A percentile compares a stretch with the other conserved stretches of the same genome.
phyloP scores from a whole-genome alignment of 2,113 vertebrate species.

The Tragelaphus scriptus region DNA sequence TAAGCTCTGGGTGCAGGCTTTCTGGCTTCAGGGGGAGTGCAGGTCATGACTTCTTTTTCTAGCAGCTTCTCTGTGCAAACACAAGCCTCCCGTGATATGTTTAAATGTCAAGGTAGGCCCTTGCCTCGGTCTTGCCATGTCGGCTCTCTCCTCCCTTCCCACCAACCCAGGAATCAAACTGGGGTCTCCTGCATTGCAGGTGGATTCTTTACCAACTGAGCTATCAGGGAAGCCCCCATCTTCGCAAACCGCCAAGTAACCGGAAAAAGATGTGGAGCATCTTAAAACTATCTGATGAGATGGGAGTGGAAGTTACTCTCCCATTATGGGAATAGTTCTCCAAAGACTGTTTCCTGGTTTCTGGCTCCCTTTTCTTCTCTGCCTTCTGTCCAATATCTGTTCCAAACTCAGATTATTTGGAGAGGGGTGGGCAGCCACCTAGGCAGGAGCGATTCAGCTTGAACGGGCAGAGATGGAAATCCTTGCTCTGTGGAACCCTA shows the following conservation, averaged over 20 bases:
- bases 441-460: background rate
- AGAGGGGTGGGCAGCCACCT: background rate
- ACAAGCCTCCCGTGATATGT: background rate
- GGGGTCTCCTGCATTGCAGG: background rate
- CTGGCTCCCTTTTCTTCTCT: background rate
- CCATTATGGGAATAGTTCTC: background rate
- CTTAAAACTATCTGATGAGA: background rate
- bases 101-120: background rate
- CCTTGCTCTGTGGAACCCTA: background rate
- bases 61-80: background rate
- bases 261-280: background rate
- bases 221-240: background rate
- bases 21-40: background rate
- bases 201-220: background rate
- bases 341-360: background rate
- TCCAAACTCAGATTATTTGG: background rate
- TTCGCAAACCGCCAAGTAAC: background rate
- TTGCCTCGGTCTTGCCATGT: background rate
- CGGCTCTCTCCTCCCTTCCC: fast-evolving
- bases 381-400: background rate
- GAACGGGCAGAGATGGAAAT: background rate
- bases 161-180: background rate
- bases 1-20: background rate
- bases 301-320: background rate
- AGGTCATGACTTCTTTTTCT: background rate